These are phyloP conservation scores for Sporophila hypoxantha DNA, from an alignment of 2,113 vertebrate genomes.

Conservation along the genomic window DNA sequence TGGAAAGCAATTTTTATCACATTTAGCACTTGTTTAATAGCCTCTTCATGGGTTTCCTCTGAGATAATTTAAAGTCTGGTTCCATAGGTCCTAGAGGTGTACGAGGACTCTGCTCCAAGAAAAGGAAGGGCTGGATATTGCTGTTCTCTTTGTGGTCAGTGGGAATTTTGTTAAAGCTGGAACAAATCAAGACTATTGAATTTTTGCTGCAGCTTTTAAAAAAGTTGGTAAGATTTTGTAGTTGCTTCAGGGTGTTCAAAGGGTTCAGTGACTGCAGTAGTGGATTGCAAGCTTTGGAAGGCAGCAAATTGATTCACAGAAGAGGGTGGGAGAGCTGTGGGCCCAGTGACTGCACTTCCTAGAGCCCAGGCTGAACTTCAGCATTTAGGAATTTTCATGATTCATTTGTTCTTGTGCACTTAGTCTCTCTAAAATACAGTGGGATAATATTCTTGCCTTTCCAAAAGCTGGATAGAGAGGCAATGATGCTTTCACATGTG, in stretches of 20 bases:
- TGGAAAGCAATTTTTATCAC: not conserved
- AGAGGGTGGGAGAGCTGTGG: not conserved
- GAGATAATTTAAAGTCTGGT: not conserved
- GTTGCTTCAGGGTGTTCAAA: not conserved
- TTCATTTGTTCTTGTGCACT: not conserved
- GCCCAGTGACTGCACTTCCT: not conserved
- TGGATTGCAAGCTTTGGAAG: not conserved
- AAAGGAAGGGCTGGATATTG: not conserved
- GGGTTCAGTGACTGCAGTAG: not conserved
- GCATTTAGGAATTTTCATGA: not conserved
- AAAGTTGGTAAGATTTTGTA: not conserved
- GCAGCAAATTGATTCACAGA: not conserved
- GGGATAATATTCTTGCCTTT: not conserved
- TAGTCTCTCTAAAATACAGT: not conserved
- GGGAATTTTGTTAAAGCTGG: not conserved
- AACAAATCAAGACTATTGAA: not conserved
- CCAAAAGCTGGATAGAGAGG: not conserved
- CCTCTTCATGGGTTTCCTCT: not conserved
- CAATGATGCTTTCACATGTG: accelerated
- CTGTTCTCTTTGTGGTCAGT: not conserved
- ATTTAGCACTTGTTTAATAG: not conserved
- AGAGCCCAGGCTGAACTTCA: not conserved
- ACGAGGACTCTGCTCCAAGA: too few relatives aligned
- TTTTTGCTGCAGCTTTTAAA: not conserved
- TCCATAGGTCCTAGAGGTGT: not conserved